A percentile compares a stretch with the other conserved stretches of the same genome.
Evolutionary conservation across 2,888 invertebrate genomes (phyloP).

Genomic region (Habroteleia sp.): DNA sequence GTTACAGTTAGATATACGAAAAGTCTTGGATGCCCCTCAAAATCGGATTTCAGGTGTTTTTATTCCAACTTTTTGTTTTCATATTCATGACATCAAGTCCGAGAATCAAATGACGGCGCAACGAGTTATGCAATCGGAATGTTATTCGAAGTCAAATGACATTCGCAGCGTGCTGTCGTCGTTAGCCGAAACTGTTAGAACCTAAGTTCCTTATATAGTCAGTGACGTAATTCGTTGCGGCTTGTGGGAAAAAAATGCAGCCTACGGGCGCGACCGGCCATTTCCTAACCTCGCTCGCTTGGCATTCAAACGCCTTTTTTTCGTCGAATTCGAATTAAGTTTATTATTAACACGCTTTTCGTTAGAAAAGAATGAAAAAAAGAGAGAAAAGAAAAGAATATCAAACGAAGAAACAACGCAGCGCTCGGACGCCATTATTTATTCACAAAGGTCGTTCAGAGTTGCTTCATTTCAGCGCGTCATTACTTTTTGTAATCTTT

Average conservation of each 20-base stretch:
- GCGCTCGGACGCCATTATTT: slow-evolving; percentile 13
- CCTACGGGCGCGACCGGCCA: slow-evolving; percentile 20
- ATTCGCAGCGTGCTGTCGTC: slow-evolving; percentile 50
- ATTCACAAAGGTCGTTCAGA: slow-evolving; percentile 13
- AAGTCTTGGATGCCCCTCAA: no score
- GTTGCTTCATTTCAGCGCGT: slow-evolving; percentile 8
- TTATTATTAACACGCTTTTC: slow-evolving; percentile 41
- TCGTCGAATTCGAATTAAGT: slow-evolving; percentile 24
- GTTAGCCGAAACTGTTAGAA: slow-evolving; percentile 59
- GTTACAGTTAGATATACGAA: no score
- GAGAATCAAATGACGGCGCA: slow-evolving; percentile 34
- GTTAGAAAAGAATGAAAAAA: slow-evolving; percentile 12
- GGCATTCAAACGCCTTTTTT: slow-evolving; percentile 45
- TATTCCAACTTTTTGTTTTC: slow-evolving; percentile 5
- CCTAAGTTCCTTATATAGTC: slow-evolving; percentile 55
- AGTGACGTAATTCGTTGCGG: slow-evolving; percentile 53
- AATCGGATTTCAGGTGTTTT: no score
- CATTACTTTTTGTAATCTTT: slow-evolving; percentile 5
- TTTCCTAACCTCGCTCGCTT: slow-evolving; percentile 42
- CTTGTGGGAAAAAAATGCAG: slow-evolving; percentile 62
- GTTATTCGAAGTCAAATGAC: slow-evolving; percentile 59
- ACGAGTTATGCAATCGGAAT: slow-evolving; percentile 61
- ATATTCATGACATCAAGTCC: slow-evolving; percentile 10
- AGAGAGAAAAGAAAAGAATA: slow-evolving; percentile 2
- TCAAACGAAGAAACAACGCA: slow-evolving; percentile 13